A percentile compares a stretch with the other conserved stretches of the same genome.
These are phyloP conservation scores for Callimorpha dominula DNA, from an alignment of 2,888 invertebrate genomes.

Conservation along the genomic window DNA sequence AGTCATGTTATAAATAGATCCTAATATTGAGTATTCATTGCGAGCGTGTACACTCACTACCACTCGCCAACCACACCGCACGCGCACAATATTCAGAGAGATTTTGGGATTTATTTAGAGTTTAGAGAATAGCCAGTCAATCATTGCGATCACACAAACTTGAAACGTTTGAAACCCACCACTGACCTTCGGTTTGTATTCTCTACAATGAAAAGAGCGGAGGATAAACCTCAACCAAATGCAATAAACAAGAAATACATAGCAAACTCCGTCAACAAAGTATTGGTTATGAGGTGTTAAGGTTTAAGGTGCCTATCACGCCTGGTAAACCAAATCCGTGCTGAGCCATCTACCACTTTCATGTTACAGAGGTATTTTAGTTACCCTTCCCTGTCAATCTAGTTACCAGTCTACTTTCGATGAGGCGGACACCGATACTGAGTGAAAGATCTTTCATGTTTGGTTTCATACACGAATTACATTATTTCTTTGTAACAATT, in stretches of 20 bases:
- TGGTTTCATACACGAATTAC: too few relatives aligned
- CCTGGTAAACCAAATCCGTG: not conserved
- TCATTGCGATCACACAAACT: too few relatives aligned
- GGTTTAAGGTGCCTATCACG: too few relatives aligned
- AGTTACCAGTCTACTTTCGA: not conserved
- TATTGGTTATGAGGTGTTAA: not conserved
- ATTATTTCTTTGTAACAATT: too few relatives aligned
- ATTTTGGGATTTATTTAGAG: not conserved
- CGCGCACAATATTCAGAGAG: not conserved
- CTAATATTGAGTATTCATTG: conserved; percentile 31
- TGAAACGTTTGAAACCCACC: not conserved
- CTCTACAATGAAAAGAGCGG: too few relatives aligned
- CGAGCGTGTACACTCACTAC: conserved; percentile 7
- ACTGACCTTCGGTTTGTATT: not conserved
- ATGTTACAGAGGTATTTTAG: not conserved
- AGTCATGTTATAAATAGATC: conserved; percentile 35
- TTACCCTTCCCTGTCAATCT: not conserved
- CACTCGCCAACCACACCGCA: not conserved
- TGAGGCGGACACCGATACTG: too few relatives aligned
- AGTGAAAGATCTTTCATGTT: too few relatives aligned
- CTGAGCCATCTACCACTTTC: not conserved
- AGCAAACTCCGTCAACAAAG: not conserved
- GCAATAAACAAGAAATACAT: not conserved
- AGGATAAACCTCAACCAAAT: not conserved
- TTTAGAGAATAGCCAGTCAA: too few relatives aligned